phyloP scores from a whole-genome alignment of 1,140 invertebrate genomes.

The Anoplolepis gracilipes region DNA sequence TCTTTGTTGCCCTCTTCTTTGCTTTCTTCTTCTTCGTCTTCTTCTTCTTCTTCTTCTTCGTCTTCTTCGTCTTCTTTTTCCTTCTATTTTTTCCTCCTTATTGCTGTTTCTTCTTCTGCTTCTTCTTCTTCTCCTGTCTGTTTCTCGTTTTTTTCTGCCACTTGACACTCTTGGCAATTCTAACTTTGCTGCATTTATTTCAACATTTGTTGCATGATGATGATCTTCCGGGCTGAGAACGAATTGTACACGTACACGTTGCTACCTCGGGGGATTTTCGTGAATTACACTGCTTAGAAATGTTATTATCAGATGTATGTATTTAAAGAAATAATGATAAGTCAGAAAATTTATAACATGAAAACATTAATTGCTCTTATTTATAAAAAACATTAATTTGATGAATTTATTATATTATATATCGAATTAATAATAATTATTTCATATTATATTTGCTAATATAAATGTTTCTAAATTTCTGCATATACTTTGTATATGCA shows the following conservation, averaged over 20 bases:
- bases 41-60: background rate
- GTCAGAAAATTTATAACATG: background rate
- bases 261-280: background rate
- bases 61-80: background rate
- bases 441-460: background rate
- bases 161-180: slow-evolving; percentile 42
- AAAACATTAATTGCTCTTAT: background rate
- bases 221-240: slow-evolving; percentile 32
- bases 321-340: slow-evolving; percentile 8
- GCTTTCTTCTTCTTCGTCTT: slow-evolving; percentile 34
- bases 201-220: slow-evolving; percentile 47
- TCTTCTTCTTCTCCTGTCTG: background rate
- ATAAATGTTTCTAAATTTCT: background rate
- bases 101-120: slow-evolving; percentile 3
- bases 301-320: background rate
- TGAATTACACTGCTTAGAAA: background rate
- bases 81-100: background rate
- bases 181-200: background rate
- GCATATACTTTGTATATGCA: background rate
- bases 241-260: background rate
- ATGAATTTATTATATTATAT: too few species aligned
- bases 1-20: slow-evolving; percentile 55
- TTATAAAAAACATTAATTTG: too few species aligned
- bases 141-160: slow-evolving; percentile 50
- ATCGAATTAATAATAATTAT: too few species aligned